Evolutionary conservation across 2,888 invertebrate genomes (phyloP).

Genomic region (Scaptodrosophila latifasciaeformis): DNA sequence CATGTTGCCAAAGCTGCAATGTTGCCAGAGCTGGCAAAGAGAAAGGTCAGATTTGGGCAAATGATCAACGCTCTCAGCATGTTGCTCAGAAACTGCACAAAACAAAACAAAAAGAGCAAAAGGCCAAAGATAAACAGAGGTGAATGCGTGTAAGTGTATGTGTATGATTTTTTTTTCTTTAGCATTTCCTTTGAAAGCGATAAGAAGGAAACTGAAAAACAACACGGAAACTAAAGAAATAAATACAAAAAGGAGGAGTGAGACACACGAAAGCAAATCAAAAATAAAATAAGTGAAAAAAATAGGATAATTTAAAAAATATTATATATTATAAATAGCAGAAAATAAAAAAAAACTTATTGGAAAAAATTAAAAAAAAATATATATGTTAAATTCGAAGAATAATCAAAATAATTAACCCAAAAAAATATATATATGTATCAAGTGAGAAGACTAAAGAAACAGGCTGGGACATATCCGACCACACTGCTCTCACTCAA

Average conservation of each 20-base stretch:
- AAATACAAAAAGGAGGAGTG: slow-evolving; percentile 4
- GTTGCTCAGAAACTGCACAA: slow-evolving; percentile 5
- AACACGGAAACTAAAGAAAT: slow-evolving; percentile 30
- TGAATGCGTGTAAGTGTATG: background rate
- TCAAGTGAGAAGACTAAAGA: background rate
- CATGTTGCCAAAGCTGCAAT: slow-evolving; percentile 45
- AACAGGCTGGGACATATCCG: too few relatives aligned
- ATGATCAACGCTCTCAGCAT: slow-evolving; percentile 22
- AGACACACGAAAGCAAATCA: slow-evolving; percentile 23
- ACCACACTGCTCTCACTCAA: slow-evolving; percentile 1
- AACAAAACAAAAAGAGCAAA: background rate
- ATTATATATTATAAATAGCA: background rate
- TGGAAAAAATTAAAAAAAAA: background rate
- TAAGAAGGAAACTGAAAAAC: background rate
- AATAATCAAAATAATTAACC: too few relatives aligned
- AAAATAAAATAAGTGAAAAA: slow-evolving; percentile 12
- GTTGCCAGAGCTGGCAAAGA: slow-evolving; percentile 13
- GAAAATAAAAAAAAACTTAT: background rate
- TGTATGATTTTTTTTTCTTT: too few relatives aligned
- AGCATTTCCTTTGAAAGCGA: background rate
- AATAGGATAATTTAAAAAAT: background rate
- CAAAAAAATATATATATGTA: too few relatives aligned
- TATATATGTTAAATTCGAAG: too few relatives aligned
- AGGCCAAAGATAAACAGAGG: too few relatives aligned
- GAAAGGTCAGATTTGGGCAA: slow-evolving; percentile 3